Base-by-base conservation (phyloP, 2,888 invertebrate species). In the Zygogramma bicolorata region DNA sequence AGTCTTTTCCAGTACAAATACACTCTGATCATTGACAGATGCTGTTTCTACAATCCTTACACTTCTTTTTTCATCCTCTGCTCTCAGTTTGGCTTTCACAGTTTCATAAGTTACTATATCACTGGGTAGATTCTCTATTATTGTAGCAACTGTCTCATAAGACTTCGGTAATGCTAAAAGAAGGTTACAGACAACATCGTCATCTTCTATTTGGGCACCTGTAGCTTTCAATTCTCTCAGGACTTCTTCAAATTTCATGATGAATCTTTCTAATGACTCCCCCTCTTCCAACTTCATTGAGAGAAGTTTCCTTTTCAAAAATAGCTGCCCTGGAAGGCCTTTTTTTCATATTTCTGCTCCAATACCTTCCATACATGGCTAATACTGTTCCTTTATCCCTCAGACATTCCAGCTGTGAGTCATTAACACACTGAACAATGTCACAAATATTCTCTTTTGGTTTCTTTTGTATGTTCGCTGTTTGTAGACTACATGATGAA, bases 81-180 rank as follows among this genome's bases (percentile, higher is more conserved):
- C 22, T 13, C 31, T 40, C 18, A 71, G 34, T 13, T 68, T 68
- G 5, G 13, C 42, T 42, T 70, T 75, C 20, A 68, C 65, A 18
- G 3, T n/a, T 53, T 72, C 67, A 57, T 40, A 66, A 1, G 58
- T 65, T 22, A 74, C 5, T n/a, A 8, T 15, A 46, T 7, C 34
- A 40, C 66, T 59, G 25, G 65, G 40, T 58, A 65, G 38, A 69
- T 74, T 76, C 69, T 75, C 73, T 5, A 75, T 63, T 20, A 75
- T 53, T 1, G 71, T 71, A n/a, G 69, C 68, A 15, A 75, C 65
- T 10, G 74, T 76, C n/a, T 76, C 70, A 66, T 70, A 77, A 20
- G 74, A 70, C 46, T 75, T 73, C 46, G 75, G 77, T 40, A 75
- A 42, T 5, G 46, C 57, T 42, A 73, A 29, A 34, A 75, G 59